Evolutionary conservation across 2,797 vertebrate genomes (phyloP).

Genomic region (Helarctos malayanus): DNA sequence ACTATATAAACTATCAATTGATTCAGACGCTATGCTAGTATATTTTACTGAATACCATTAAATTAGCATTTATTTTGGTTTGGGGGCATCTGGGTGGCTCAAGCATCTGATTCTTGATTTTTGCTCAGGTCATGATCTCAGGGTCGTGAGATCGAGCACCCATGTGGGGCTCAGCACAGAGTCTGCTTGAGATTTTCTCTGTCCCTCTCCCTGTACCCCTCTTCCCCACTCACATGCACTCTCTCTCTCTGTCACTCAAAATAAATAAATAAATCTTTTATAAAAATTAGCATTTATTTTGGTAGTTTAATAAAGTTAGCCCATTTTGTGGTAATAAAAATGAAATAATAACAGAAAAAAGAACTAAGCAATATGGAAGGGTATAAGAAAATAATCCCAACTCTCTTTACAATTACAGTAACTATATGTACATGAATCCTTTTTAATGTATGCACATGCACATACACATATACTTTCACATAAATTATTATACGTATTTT

Average conservation of each 20-base stretch:
- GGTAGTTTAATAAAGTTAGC: neutral
- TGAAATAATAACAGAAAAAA: neutral
- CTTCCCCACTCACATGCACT: neutral
- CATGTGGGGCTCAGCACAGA: too few species aligned
- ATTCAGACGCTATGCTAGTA: neutral
- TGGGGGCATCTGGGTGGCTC: neutral
- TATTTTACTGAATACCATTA: neutral
- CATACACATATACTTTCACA: neutral
- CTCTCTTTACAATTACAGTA: neutral
- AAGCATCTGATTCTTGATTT: neutral
- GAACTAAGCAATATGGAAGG: neutral
- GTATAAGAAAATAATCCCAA: neutral
- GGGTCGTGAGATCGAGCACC: too few species aligned
- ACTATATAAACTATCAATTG: neutral
- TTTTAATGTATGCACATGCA: neutral
- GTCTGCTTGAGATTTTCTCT: neutral
- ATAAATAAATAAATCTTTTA: neutral
- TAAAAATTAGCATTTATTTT: slow-evolving; percentile 6
- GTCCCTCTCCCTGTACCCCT: neutral
- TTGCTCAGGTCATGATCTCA: too few species aligned
- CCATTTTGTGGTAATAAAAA: neutral
- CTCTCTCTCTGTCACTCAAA: neutral
- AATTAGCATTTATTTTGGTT: neutral
- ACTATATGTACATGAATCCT: neutral
- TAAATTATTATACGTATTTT: neutral